Conservation (phyloP, 2,888 invertebrate species). For the Lithodes maja region DNA sequence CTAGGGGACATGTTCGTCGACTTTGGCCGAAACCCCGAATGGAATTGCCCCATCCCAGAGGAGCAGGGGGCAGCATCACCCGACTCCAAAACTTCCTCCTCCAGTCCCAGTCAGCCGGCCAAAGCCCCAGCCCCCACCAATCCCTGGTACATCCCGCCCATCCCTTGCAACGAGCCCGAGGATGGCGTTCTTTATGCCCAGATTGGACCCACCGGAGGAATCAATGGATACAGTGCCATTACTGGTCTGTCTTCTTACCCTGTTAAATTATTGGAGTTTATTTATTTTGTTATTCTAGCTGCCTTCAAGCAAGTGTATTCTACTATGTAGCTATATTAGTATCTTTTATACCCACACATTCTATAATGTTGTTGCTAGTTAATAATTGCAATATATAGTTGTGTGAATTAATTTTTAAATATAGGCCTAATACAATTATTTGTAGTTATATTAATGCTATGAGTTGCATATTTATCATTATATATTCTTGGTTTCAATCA, state of each 20-base stretch:
- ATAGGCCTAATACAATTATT: too few relatives aligned
- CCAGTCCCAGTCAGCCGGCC: slow-evolving; percentile 46
- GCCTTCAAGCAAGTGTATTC: too few relatives aligned
- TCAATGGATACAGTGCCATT: slow-evolving; percentile 90
- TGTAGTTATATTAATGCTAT: too few relatives aligned
- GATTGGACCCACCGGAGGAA: slow-evolving; percentile 94
- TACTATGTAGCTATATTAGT: too few relatives aligned
- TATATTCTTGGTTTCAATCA: too few relatives aligned
- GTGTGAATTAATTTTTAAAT: too few relatives aligned
- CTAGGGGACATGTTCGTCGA: slow-evolving; percentile 83
- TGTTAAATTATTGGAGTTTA: neutral
- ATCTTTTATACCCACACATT: too few relatives aligned
- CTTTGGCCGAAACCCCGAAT: slow-evolving; percentile 89
- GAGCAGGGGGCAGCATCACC: slow-evolving; percentile 71
- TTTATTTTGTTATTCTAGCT: neutral
- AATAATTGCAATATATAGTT: too few relatives aligned
- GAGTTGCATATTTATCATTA: too few relatives aligned
- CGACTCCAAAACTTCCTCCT: slow-evolving; percentile 60
- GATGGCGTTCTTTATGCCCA: slow-evolving; percentile 95
- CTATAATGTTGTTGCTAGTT: too few relatives aligned
- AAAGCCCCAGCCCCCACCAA: slow-evolving; percentile 53
- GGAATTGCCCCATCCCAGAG: slow-evolving; percentile 95
- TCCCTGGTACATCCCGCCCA: slow-evolving; percentile 89
- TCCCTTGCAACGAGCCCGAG: slow-evolving; percentile 91
- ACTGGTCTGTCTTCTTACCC: slow-evolving; percentile 72